phyloP scores from a whole-genome alignment of 2,888 invertebrate genomes.

The Tubulanus polymorphus region DNA sequence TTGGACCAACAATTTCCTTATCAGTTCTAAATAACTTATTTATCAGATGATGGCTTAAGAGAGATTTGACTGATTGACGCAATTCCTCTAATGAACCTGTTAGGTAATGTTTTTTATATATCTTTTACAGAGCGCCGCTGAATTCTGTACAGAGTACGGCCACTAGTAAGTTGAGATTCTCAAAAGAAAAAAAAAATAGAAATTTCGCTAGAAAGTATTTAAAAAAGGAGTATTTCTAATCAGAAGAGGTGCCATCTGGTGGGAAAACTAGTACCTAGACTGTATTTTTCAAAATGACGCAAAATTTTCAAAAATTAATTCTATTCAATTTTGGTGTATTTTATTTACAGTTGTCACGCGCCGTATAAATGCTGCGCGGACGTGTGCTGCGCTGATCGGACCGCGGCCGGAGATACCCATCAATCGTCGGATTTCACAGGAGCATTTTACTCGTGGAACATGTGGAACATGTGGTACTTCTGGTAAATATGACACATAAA shows the following conservation, averaged over 20 bases:
- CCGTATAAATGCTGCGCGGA: constrained; percentile 15
- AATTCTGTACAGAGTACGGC: not conserved
- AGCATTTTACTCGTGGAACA: constrained; percentile 28
- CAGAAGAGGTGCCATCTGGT: not conserved
- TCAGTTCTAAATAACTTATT: too few relatives aligned
- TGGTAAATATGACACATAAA: constrained; percentile 38
- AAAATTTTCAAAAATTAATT: not conserved
- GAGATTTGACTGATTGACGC: not conserved
- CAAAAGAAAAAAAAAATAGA: too few relatives aligned
- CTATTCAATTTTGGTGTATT: not conserved
- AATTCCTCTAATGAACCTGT: not conserved
- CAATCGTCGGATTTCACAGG: too few relatives aligned
- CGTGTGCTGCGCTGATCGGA: constrained; percentile 30
- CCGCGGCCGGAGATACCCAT: constrained; percentile 23
- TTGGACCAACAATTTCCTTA: too few relatives aligned
- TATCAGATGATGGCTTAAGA: too few relatives aligned
- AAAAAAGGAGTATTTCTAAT: not conserved
- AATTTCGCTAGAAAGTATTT: too few relatives aligned
- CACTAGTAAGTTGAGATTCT: constrained; percentile 1
- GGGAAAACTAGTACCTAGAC: not conserved
- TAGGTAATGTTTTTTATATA: not conserved
- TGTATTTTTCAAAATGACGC: not conserved
- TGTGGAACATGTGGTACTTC: constrained; percentile 50
- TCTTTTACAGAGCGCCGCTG: not conserved
- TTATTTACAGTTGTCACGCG: constrained; percentile 19